Percentiles rank a stretch among this genome's conserved stretches.
These are phyloP conservation scores for Stramonita haemastoma DNA, from an alignment of 2,888 invertebrate genomes.

Conservation along the genomic window DNA sequence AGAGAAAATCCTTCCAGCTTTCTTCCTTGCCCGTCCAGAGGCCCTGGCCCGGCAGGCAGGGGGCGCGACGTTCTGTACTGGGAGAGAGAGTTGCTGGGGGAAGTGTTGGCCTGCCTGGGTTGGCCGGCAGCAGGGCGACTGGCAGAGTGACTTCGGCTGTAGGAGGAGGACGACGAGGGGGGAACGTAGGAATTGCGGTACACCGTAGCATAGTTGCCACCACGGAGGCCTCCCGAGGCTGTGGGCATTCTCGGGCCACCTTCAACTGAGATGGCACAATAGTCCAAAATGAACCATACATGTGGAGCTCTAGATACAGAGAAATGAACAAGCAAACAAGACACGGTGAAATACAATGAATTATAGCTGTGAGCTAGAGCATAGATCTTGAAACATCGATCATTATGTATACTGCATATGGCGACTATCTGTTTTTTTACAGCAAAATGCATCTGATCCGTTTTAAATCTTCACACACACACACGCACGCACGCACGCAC, in stretches of 20 bases:
- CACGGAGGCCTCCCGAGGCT: conserved; percentile 19
- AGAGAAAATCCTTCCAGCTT: conserved; percentile 51
- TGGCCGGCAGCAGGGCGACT: conserved; percentile 42
- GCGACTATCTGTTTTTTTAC: too few relatives aligned
- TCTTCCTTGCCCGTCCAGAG: conserved; percentile 60
- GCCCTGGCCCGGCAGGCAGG: conserved; percentile 66
- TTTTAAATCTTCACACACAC: too few relatives aligned
- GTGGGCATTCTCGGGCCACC: conserved; percentile 23
- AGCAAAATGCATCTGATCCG: too few relatives aligned
- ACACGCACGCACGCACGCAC: too few relatives aligned
- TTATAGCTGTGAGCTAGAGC: too few relatives aligned
- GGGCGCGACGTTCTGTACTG: conserved; percentile 49
- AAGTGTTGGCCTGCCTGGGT: conserved; percentile 27
- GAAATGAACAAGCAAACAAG: too few relatives aligned
- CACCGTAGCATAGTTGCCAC: conserved; percentile 45
- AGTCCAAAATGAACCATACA: too few relatives aligned
- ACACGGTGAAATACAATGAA: too few relatives aligned
- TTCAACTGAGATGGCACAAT: not conserved
- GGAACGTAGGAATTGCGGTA: conserved; percentile 42
- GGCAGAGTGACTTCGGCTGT: conserved; percentile 42
- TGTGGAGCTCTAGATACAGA: too few relatives aligned
- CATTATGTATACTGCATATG: too few relatives aligned
- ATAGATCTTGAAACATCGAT: too few relatives aligned
- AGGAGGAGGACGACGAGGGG: conserved; percentile 24
- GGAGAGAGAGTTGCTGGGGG: conserved; percentile 11